Evolutionary conservation across 2,113 vertebrate genomes (phyloP), one percentile per base, ranked within the genome.

Genomic region (Excalfactoria chinensis): DNA sequence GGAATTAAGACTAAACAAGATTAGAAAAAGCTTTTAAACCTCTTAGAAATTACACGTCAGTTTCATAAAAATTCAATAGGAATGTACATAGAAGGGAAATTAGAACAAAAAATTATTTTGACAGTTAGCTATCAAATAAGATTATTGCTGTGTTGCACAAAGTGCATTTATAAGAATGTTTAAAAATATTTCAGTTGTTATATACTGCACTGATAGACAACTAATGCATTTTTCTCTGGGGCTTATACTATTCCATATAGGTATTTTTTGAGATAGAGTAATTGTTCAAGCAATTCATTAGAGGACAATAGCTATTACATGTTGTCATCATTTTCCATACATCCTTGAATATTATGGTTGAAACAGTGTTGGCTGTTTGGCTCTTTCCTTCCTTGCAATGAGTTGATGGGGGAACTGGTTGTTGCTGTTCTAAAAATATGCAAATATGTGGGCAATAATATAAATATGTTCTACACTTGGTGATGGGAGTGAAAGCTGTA

Each of bases 391-490:
- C 19, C 59, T 60, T 28, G 30, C n/a, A 86, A 62, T 0, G 1
- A 43, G 9, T 17, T 46, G 26, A 20, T 80, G 40, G 11, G 12
- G 46, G 7, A 35, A 22, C 14, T 43, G 14, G 6, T 18, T 76
- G 58, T 26, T 30, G 19, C 7, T 59, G 13, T 12, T 68, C 34
- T 34, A 68, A 28, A 34, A 55, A 37, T 2, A 2, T 7, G 13
- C 13, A 32, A 19, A 35, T 44, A 4, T 23, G 34, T 75, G 58
- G 32, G 16, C n/a, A 64, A 18, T 26, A 51, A 35, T 6, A 13
- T 4, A 22, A 58, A 12, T 0, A 1, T 13, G 9, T 66, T 55
- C 23, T 49, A 2, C 15, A 0, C 21, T 13, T 4, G 2, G 18
- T 20, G 44, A 32, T 56, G 35, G 10, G 7, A 88, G 56, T 22